Conservation (phyloP, 2,113 vertebrate genomes). For the Macrotis lagotis region DNA sequence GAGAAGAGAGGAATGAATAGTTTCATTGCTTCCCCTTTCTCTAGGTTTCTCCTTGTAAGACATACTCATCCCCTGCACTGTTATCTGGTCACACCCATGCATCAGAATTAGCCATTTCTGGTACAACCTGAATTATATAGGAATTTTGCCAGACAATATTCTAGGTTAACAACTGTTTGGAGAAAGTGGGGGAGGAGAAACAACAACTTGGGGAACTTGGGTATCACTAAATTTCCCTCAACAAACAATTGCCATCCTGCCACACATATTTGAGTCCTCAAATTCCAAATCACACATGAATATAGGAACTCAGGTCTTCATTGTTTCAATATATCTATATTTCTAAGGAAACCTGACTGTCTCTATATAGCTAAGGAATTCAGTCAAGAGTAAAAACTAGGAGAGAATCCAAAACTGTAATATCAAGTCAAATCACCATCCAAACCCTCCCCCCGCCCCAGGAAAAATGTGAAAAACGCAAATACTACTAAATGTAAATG, state of each 20-base stretch:
- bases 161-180: constrained; percentile 48
- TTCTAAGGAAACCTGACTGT: background rate
- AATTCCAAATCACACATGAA: background rate
- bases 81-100: constrained; percentile 23
- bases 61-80: constrained; percentile 41
- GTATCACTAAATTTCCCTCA: background rate
- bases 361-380: background rate
- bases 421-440: background rate
- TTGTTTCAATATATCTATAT: background rate
- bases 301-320: background rate
- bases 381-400: background rate
- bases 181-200: background rate
- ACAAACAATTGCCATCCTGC: background rate
- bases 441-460: background rate
- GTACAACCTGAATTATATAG: constrained; percentile 71
- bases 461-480: background rate
- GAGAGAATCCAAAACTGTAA: background rate
- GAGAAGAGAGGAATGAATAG: constrained; percentile 24
- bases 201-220: constrained; percentile 11
- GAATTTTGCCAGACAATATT: constrained; percentile 59
- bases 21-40: constrained; percentile 15
- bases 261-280: background rate
- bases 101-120: constrained; percentile 64
- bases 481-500: background rate
- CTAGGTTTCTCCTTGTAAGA: background rate